Evolutionary conservation across 2,888 invertebrate genomes (phyloP).

Genomic region (Zhengitettix transpicula): DNA sequence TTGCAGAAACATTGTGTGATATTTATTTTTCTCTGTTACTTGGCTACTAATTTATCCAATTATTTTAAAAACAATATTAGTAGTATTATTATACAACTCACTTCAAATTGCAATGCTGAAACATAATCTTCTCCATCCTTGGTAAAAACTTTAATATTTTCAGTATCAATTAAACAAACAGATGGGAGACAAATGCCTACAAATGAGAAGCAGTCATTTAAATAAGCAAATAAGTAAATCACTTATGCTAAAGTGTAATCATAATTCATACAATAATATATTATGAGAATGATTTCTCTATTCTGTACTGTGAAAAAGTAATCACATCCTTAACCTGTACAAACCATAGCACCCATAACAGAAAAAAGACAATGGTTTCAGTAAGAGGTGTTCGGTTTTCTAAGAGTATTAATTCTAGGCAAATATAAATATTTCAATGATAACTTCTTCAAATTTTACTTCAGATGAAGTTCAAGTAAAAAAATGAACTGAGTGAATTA

Average conservation of each 20-base stretch:
- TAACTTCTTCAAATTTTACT: too few species aligned
- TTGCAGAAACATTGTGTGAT: too few species aligned
- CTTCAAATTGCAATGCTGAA: slow-evolving; percentile 55
- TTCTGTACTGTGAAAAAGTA: too few species aligned
- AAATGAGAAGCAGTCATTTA: background rate
- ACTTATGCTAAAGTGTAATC: background rate
- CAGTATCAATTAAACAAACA: slow-evolving; percentile 56
- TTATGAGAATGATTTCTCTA: too few species aligned
- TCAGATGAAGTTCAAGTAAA: too few species aligned
- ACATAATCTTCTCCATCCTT: slow-evolving; percentile 69
- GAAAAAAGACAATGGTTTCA: too few species aligned
- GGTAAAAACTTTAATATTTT: slow-evolving; percentile 60
- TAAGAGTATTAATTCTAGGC: too few species aligned
- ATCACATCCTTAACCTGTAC: too few species aligned
- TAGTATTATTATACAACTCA: slow-evolving; percentile 15
- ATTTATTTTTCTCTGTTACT: background rate
- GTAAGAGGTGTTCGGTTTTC: too few species aligned
- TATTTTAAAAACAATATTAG: background rate
- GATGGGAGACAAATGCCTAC: slow-evolving; percentile 41
- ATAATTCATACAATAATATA: background rate
- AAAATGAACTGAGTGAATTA: too few species aligned
- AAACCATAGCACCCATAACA: too few species aligned
- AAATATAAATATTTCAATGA: too few species aligned
- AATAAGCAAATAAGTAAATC: background rate
- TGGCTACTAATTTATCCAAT: background rate